A percentile compares a stretch with the other conserved stretches of the same genome.
phyloP scores from a whole-genome alignment of 2,888 invertebrate genomes.

The Alcis repandata region DNA sequence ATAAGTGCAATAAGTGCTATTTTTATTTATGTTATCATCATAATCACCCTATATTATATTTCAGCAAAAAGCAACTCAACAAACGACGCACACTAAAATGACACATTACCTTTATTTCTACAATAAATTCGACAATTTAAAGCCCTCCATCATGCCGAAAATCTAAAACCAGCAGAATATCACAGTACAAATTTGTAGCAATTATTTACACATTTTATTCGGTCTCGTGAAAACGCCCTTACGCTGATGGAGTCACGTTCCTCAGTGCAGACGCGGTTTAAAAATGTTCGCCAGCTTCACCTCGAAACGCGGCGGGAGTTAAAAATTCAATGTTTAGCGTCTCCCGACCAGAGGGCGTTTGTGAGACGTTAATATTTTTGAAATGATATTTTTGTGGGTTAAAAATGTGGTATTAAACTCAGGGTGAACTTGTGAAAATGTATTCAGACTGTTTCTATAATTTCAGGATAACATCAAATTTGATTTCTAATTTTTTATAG shows the following conservation, averaged over 20 bases:
- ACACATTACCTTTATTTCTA: conserved; percentile 21
- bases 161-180: conserved; percentile 37
- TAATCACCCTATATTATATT: background rate
- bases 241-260: conserved; percentile 64
- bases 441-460: background rate
- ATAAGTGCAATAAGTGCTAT: too few relatives aligned
- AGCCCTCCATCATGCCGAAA: conserved; percentile 3
- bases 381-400: conserved; percentile 32
- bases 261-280: conserved; percentile 66
- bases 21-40: background rate
- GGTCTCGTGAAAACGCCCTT: conserved; percentile 51
- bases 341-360: conserved; percentile 52
- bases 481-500: too few relatives aligned
- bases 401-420: conserved; percentile 16
- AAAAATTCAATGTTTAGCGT: conserved; percentile 71
- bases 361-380: conserved; percentile 47
- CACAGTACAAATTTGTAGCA: conserved; percentile 39
- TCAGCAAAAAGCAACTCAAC: background rate
- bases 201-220: conserved; percentile 45
- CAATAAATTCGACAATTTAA: conserved; percentile 27
- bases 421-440: background rate
- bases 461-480: background rate
- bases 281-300: conserved; percentile 57
- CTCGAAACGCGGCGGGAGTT: conserved; percentile 60
- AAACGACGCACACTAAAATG: conserved; percentile 8